Base-by-base conservation (phyloP, 2,113 vertebrate species). In the Uria lomvia region DNA sequence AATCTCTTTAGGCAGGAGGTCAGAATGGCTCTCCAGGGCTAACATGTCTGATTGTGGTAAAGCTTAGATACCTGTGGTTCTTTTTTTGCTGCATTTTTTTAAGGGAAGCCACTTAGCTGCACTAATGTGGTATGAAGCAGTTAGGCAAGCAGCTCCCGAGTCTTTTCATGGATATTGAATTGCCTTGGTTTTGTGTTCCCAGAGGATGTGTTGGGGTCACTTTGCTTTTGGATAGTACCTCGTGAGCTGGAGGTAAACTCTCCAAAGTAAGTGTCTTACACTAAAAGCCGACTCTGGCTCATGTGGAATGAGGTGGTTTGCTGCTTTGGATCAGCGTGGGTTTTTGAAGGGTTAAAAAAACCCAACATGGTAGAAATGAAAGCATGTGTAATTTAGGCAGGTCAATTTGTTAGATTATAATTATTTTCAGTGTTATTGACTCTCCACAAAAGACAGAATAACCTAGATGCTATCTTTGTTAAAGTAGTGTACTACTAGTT, bases 181-280 rank as follows among this genome's bases (percentile, higher is more conserved):
- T 63, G 14, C 43, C 27, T 45, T 5, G 1, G 18, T 30, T 92
- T 76, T 91, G 12, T 63, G 27, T 77, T 92, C 40, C 29, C 53
- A 68, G 40, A 20, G 47, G 40, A 40, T 47, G 11, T 0, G 0
- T 1, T 52, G 23, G 22, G 38, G 8, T 5, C 2, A 1, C 27
- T 67, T 73, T 56, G 42, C 18, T 88, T 88, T 94, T 45, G 65
- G 34, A 5, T 29, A 40, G 30, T 5, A 26, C 24, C 26, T 81
- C 13, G 1, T 53, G 43, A 71, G 49, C 45, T 40, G 67, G 65
- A 72, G 21, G 4, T 52, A 38, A 34, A 9, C 20, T 53, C 10
- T 75, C 58, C 15, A 7, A 71, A 58, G 18, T 38, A 27, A 50
- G 22, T 12, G 45, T 34, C 58, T 47, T 42, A 24, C 12, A 27